These are phyloP conservation scores for Australoheros facetus DNA, from an alignment of 2,797 vertebrate species.

Conservation along the genomic window DNA sequence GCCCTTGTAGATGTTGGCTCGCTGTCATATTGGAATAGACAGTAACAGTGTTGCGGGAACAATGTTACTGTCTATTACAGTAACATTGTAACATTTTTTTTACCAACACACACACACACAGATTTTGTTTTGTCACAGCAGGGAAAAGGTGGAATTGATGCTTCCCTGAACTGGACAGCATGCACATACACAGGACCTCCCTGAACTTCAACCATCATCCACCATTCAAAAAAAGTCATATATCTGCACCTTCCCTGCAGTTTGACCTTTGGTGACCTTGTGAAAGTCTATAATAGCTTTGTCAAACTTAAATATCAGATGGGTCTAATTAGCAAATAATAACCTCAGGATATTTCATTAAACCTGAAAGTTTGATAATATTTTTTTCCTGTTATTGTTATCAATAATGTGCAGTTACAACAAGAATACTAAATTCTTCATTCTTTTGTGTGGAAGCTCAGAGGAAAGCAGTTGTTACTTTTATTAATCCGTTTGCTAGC, in stretches of 20 bases:
- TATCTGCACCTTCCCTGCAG: background rate
- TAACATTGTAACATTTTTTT: background rate
- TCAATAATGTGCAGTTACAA: background rate
- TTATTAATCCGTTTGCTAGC: constrained; percentile 27
- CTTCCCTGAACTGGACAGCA: background rate
- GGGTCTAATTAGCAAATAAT: background rate
- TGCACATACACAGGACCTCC: background rate
- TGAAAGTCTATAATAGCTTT: background rate
- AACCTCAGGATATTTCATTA: background rate
- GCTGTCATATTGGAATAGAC: background rate
- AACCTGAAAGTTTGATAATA: background rate
- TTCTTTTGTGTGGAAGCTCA: constrained; percentile 1
- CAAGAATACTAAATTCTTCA: background rate
- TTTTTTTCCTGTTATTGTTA: background rate
- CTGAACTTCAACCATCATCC: background rate
- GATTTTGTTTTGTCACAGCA: background rate
- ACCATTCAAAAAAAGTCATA: background rate
- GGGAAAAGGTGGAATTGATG: background rate
- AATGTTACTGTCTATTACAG: too few species aligned
- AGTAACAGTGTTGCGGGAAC: too few species aligned
- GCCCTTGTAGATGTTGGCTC: background rate
- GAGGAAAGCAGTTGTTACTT: constrained; percentile 9
- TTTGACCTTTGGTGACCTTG: background rate
- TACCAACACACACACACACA: background rate
- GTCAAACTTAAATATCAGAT: background rate